Evolutionary conservation across 2,797 vertebrate genomes (phyloP).

Genomic region (Channa striata): DNA sequence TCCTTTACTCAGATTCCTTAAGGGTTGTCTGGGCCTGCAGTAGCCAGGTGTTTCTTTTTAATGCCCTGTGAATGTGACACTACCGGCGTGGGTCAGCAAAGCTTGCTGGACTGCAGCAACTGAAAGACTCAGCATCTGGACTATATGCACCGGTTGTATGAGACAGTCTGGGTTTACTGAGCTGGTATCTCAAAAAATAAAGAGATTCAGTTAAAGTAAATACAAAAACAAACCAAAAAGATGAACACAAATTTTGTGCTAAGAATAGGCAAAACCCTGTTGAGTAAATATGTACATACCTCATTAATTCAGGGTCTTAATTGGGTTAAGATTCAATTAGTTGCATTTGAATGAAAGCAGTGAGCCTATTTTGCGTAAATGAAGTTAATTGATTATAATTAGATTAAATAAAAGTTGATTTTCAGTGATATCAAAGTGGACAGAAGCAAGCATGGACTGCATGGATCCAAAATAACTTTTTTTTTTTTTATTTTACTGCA

Average conservation of each 20-base stretch:
- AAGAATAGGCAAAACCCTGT: not conserved
- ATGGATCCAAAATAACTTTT: constrained; percentile 9
- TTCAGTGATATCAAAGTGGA: constrained; percentile 1
- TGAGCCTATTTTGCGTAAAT: constrained; percentile 4
- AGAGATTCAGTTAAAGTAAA: constrained; percentile 3
- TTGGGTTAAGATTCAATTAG: constrained; percentile 12
- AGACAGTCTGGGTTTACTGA: constrained; percentile 50
- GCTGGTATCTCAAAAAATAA: constrained; percentile 8
- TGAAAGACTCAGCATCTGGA: constrained; percentile 68
- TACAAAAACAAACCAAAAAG: constrained; percentile 3
- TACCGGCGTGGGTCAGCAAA: constrained; percentile 86
- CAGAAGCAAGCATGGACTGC: not conserved
- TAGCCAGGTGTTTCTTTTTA: constrained; percentile 58
- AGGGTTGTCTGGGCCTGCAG: constrained; percentile 41
- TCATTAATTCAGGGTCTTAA: not conserved
- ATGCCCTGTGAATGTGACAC: constrained; percentile 77
- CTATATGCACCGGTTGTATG: constrained; percentile 47
- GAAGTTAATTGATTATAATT: constrained; percentile 10
- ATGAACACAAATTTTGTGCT: constrained; percentile 14
- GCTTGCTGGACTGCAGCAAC: constrained; percentile 64
- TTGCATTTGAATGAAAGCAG: constrained; percentile 11
- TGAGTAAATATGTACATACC: not conserved
- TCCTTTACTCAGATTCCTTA: constrained; percentile 41
- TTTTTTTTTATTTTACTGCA: constrained; percentile 16
- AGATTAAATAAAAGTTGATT: constrained; percentile 19